Evolutionary conservation across 2,888 invertebrate genomes (phyloP).

Genomic region (Lathronympha strigana): DNA sequence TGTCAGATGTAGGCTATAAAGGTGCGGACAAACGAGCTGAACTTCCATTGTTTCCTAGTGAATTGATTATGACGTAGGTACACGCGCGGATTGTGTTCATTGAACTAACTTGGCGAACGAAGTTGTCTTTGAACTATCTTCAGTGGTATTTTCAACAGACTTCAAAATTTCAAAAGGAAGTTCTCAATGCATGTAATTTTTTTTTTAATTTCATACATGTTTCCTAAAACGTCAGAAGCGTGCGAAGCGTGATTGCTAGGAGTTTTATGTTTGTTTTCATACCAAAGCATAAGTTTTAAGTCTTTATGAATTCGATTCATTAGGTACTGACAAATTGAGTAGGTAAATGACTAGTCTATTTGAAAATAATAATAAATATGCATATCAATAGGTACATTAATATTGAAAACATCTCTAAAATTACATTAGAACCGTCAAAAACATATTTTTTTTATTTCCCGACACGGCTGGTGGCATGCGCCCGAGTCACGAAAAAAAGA

Average conservation of each 20-base stretch:
- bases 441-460: conserved; percentile 42
- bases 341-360: too few species aligned
- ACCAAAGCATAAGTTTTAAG: too few species aligned
- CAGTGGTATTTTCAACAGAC: too few species aligned
- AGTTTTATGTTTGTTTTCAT: too few species aligned
- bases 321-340: too few species aligned
- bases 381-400: neutral
- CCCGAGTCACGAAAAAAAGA: conserved; percentile 42
- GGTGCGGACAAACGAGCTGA: conserved; percentile 38
- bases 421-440: conserved; percentile 20
- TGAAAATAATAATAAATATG: too few species aligned
- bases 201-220: too few species aligned
- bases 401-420: neutral
- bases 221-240: too few species aligned
- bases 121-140: neutral
- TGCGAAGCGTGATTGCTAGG: too few species aligned
- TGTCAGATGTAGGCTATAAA: conserved; percentile 25
- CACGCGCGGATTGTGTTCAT: conserved; percentile 13
- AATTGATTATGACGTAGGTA: conserved; percentile 37
- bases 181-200: too few species aligned
- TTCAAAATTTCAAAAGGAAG: too few species aligned
- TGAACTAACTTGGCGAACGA: neutral
- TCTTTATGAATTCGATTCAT: too few species aligned
- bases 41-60: conserved; percentile 33
- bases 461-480: conserved; percentile 41